Evolutionary conservation across 2,113 vertebrate genomes (phyloP).

Genomic region (Mellivora capensis): DNA sequence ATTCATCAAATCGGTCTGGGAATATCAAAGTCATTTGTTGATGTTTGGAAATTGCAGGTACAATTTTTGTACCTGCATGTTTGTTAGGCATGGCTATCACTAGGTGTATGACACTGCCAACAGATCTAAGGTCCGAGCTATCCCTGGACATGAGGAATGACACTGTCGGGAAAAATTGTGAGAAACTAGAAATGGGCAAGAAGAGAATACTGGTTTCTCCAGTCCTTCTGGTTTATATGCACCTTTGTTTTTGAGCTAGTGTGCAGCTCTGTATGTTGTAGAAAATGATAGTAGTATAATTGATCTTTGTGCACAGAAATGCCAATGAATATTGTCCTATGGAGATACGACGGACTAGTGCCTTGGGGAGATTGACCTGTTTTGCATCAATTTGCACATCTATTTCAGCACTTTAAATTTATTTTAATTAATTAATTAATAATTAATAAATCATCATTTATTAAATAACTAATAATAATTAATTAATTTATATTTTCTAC

Average conservation of each 20-base stretch:
- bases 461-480: too few species aligned
- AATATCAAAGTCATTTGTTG: neutral
- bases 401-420: neutral
- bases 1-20: neutral
- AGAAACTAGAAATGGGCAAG: neutral
- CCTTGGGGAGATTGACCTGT: neutral
- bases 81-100: neutral
- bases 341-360: neutral
- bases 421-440: too few species aligned
- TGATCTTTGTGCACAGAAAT: neutral
- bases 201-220: neutral
- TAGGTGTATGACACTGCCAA: neutral
- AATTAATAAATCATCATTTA: too few species aligned
- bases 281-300: neutral
- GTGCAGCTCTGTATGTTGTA: neutral
- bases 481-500: neutral
- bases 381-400: neutral
- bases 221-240: neutral
- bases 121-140: neutral
- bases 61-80: neutral
- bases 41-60: neutral
- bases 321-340: neutral
- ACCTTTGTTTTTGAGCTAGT: neutral
- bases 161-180: neutral
- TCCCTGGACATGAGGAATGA: neutral